These are phyloP conservation scores for Lucilia sericata DNA, from an alignment of 1,140 invertebrate genomes.

Conservation along the genomic window DNA sequence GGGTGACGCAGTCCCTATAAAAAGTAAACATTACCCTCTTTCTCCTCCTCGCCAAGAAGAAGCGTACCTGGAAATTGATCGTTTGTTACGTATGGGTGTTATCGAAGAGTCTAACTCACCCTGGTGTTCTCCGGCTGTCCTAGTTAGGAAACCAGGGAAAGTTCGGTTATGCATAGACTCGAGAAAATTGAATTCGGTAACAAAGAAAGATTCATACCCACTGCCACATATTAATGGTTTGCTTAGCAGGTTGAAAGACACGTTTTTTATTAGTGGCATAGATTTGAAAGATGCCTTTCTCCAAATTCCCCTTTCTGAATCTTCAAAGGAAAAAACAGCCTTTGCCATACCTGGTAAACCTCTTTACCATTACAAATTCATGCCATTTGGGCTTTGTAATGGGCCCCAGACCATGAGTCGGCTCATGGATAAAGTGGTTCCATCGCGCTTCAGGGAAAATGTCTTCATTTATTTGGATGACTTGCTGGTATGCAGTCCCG, in stretches of 20 bases:
- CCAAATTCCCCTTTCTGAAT: conserved; percentile 51
- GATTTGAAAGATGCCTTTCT: conserved; percentile 48
- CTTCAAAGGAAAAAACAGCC: conserved; percentile 62
- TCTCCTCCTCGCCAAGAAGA: conserved; percentile 37
- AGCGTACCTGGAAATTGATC: conserved; percentile 23
- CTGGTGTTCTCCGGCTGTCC: conserved; percentile 36
- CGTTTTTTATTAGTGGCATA: conserved; percentile 50
- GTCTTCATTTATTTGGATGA: conserved; percentile 56
- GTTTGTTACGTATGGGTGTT: conserved; percentile 24
- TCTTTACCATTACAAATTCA: conserved; percentile 56
- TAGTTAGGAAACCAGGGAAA: conserved; percentile 47
- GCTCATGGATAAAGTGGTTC: background rate
- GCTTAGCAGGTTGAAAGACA: conserved; percentile 57
- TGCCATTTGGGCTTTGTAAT: conserved; percentile 47
- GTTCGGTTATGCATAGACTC: conserved; percentile 63
- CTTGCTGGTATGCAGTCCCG: conserved; percentile 59
- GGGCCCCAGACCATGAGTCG: conserved; percentile 22
- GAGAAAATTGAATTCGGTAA: conserved; percentile 62
- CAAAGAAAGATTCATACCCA: conserved; percentile 58
- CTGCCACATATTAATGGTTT: conserved; percentile 57
- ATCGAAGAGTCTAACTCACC: conserved; percentile 43
- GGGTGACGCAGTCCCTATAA: conserved; percentile 28
- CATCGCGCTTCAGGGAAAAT: conserved; percentile 29
- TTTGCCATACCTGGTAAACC: conserved; percentile 58
- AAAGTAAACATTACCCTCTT: conserved; percentile 35